A percentile compares a stretch with the other conserved stretches of the same genome.
Evolutionary conservation across 2,888 invertebrate genomes (phyloP).

Genomic region (Panorpa germanica): DNA sequence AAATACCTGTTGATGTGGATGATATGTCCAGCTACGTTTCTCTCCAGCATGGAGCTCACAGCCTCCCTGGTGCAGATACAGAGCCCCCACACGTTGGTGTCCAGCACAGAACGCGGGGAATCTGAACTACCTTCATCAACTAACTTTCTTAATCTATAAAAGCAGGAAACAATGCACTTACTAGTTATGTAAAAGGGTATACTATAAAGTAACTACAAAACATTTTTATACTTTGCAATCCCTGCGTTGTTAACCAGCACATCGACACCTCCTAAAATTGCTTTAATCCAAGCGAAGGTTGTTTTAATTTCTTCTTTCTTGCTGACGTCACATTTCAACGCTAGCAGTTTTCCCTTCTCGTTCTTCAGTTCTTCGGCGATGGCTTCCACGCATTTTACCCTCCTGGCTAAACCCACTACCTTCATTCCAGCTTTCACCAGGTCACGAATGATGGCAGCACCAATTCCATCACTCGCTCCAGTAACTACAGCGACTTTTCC

Average conservation of each 20-base stretch:
- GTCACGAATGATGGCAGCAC: conserved; percentile 11
- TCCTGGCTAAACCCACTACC: conserved; percentile 7
- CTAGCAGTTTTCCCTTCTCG: no score
- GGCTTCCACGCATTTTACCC: conserved; percentile 18
- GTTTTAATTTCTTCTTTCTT: conserved; percentile 30
- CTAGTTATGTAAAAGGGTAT: no score
- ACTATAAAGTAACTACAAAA: no score
- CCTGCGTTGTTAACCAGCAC: conserved; percentile 39
- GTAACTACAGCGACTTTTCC: conserved; percentile 17
- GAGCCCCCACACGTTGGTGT: conserved; percentile 37
- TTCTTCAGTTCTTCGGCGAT: conserved; percentile 15
- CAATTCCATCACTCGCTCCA: conserved; percentile 12
- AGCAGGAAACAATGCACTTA: no score
- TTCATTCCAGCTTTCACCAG: conserved; percentile 19
- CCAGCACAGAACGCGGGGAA: no score
- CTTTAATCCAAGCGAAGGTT: conserved; percentile 28
- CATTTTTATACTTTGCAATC: no score
- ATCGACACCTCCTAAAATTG: conserved; percentile 30
- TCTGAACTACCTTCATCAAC: no score
- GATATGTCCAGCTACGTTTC: conserved; percentile 32
- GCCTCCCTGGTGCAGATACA: conserved; percentile 35
- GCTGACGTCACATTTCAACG: conserved; percentile 28
- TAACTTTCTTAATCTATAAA: no score
- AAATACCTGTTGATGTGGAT: conserved; percentile 42
- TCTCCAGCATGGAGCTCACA: conserved; percentile 29